Base-by-base conservation (phyloP, 1,140 invertebrate genomes). In the Palaemon carinicauda region DNA sequence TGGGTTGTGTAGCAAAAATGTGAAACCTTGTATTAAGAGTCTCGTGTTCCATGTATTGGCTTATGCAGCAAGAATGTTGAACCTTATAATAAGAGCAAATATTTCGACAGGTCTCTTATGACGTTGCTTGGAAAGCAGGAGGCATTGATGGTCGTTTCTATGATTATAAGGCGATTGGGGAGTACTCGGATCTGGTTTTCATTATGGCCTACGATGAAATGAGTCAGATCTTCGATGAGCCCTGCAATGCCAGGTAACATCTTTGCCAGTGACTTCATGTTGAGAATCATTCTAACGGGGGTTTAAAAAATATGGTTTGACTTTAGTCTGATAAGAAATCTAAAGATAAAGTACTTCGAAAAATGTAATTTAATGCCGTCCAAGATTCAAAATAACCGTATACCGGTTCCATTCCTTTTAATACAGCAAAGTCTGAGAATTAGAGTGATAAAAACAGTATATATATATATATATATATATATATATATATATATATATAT, bases 141-240 rank as follows among this genome's bases (percentile, higher is more conserved):
- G 91, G 91, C 75, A 91, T 92, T 83, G 92, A 93, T 89, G 88
- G 88, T 0, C 91, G 92, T 80, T 92, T 90, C 89, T 93, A 92
- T 90, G 92, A 93, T 87, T 92, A 91, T 88, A 56, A 65, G n/a
- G 90, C 82, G 21, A 82, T 93, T 17, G 89, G 91, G 5, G 75
- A 89, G 10, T 75, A 87, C 27, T 89, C 90, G 24, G 92, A 93
- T 88, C 90, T 92, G 78, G 89, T 92, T 52, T 92, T 93, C 90
- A 90, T 92, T 14, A 93, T 92, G 92, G 90, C 92, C 1, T 93
- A 92, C 88, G 92, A 93, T 89, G 90, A 92, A 88, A 91, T 91
- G 89, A 92, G 92, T 81, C 92, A 92, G 89, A 92, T 92, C 29
- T 89, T 89, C 80, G 91, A 79, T 15, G 79, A 85, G 65, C 89